These are phyloP conservation scores for Heliconius sara DNA, from an alignment of 2,888 invertebrate genomes.

Conservation along the genomic window DNA sequence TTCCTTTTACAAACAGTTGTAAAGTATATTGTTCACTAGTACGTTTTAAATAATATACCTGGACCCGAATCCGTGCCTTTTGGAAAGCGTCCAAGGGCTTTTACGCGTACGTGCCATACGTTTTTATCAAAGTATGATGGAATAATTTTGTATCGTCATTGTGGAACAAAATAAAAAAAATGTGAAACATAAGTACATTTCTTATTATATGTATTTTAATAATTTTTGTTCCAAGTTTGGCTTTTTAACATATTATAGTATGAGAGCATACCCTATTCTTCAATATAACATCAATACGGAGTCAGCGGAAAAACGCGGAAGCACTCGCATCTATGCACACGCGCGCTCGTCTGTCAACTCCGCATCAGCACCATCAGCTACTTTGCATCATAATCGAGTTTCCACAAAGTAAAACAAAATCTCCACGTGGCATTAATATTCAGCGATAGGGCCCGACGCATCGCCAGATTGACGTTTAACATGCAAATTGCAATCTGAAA, in stretches of 20 bases:
- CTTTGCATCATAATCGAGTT: constrained; percentile 84
- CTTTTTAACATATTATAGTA: neutral
- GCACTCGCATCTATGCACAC: constrained; percentile 6
- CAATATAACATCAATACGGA: constrained; percentile 19
- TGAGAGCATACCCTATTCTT: neutral
- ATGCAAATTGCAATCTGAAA: constrained; percentile 83
- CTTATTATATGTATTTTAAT: too few relatives aligned
- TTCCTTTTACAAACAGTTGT: too few relatives aligned
- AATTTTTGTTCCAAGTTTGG: too few relatives aligned
- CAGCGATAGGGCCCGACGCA: constrained; percentile 82
- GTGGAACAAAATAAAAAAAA: too few relatives aligned
- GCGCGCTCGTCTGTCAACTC: constrained; percentile 47
- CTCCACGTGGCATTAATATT: constrained; percentile 81
- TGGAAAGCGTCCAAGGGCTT: too few relatives aligned
- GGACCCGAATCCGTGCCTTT: too few relatives aligned
- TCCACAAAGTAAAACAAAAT: constrained; percentile 83
- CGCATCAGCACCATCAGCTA: constrained; percentile 62
- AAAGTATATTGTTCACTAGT: too few relatives aligned
- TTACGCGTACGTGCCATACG: too few relatives aligned
- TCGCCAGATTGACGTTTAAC: constrained; percentile 81
- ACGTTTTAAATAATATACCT: too few relatives aligned
- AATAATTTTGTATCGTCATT: too few relatives aligned
- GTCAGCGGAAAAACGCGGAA: constrained; percentile 31
- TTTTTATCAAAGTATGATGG: too few relatives aligned
- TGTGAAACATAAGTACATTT: too few relatives aligned